Evolutionary conservation across 2,888 invertebrate genomes (phyloP).

Genomic region (Xylophagus ater): DNA sequence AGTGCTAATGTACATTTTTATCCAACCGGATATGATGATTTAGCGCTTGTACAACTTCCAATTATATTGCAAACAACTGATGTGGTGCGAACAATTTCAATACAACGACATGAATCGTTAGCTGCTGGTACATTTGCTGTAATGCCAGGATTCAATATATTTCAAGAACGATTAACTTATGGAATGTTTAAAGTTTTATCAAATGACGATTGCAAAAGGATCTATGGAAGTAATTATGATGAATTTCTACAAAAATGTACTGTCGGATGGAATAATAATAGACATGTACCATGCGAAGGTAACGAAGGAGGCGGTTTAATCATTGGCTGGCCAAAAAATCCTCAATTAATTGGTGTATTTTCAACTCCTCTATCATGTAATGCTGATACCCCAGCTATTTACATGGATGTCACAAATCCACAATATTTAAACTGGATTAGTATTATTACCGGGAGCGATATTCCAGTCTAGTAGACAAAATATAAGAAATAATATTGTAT

Average conservation of each 20-base stretch:
- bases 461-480: too few species aligned
- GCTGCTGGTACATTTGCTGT: conserved; percentile 7
- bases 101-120: background rate
- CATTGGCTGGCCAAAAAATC: conserved; percentile 12
- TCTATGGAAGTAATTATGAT: conserved; percentile 8
- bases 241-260: conserved; percentile 15
- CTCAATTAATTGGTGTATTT: conserved; percentile 14
- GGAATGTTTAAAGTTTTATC: conserved; percentile 14
- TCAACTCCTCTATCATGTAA: conserved; percentile 2
- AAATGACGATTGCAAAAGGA: conserved; percentile 5
- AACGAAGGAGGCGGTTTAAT: conserved; percentile 15
- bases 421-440: conserved; percentile 15
- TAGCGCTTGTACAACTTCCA: conserved; percentile 14
- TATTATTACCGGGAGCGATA: too few species aligned
- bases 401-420: conserved; percentile 6
- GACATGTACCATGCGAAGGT: conserved; percentile 5
- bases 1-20: conserved; percentile 8
- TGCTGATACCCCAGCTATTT: background rate
- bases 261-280: conserved; percentile 7
- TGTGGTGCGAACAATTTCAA: background rate
- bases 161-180: conserved; percentile 14
- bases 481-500: too few species aligned
- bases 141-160: conserved; percentile 14
- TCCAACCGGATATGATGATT: conserved; percentile 16
- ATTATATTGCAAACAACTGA: conserved; percentile 6